Evolutionary conservation across 2,888 invertebrate genomes (phyloP).

Genomic region (Cartodere bifasciata): DNA sequence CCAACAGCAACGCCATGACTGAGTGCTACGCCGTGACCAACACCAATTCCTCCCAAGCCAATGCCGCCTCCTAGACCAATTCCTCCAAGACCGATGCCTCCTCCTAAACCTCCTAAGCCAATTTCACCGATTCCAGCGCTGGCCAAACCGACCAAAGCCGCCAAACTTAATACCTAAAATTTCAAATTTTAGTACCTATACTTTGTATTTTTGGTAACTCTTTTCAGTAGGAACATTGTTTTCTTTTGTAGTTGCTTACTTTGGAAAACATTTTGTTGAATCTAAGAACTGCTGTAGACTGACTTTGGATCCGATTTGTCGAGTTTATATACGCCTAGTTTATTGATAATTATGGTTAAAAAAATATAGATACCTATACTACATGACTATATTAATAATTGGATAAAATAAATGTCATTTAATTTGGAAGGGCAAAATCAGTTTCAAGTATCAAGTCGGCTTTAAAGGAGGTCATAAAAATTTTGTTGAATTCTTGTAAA

Average conservation of each 20-base stretch:
- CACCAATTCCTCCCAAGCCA: too few species aligned
- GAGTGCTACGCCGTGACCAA: too few species aligned
- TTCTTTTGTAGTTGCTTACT: conserved; percentile 2
- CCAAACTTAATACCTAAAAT: conserved; percentile 10
- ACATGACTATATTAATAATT: too few species aligned
- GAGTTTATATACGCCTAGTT: conserved; percentile 18
- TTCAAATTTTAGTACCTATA: background rate
- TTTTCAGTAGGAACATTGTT: background rate
- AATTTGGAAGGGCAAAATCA: too few species aligned
- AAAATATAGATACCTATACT: too few species aligned
- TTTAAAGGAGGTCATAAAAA: too few species aligned
- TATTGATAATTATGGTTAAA: too few species aligned
- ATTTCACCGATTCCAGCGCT: conserved; percentile 9
- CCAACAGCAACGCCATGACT: background rate
- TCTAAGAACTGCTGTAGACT: conserved; percentile 13
- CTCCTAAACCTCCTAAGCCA: conserved; percentile 12
- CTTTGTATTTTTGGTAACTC: too few species aligned
- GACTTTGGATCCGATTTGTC: conserved; percentile 10
- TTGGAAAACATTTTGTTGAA: conserved; percentile 3
- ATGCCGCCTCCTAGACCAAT: too few species aligned
- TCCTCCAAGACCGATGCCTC: conserved; percentile 10
- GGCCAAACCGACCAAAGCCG: conserved; percentile 9
- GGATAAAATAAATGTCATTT: too few species aligned
- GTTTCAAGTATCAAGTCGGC: too few species aligned
- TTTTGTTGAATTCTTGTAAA: too few species aligned